Conservation (phyloP, 2,888 invertebrate genomes). For the Campoplex nolae region DNA sequence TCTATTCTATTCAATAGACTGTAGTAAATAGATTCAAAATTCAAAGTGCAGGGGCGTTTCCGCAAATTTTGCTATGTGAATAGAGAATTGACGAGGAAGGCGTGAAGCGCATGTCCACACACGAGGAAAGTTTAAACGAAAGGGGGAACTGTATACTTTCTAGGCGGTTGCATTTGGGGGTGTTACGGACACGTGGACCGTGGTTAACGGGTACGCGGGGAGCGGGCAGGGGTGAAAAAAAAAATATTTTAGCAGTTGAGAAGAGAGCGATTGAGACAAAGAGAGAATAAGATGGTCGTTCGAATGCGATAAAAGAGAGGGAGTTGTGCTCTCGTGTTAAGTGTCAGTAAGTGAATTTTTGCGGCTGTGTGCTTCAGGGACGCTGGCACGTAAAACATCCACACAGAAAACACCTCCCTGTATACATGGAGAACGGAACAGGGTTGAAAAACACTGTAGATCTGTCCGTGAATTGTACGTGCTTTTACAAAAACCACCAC, state of each 20-base stretch:
- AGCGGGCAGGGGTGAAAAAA: slow-evolving; percentile 69
- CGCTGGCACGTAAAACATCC: slow-evolving; percentile 49
- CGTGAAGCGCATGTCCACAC: slow-evolving; percentile 7
- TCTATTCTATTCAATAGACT: background rate
- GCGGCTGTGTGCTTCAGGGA: slow-evolving; percentile 77
- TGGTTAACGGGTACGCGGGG: background rate
- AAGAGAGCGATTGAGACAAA: slow-evolving; percentile 47
- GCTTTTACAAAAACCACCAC: background rate
- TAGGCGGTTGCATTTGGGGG: background rate
- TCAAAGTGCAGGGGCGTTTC: slow-evolving; percentile 3
- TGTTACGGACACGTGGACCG: background rate
- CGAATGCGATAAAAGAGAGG: slow-evolving; percentile 53
- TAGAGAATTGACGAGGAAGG: slow-evolving; percentile 36
- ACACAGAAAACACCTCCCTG: background rate
- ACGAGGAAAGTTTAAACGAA: background rate
- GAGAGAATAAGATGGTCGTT: slow-evolving; percentile 14
- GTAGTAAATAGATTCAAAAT: background rate
- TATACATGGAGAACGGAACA: background rate
- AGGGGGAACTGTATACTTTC: background rate
- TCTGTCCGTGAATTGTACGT: slow-evolving; percentile 34
- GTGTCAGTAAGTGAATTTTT: slow-evolving; percentile 82
- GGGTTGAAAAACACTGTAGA: slow-evolving; percentile 54
- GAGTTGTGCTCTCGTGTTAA: slow-evolving; percentile 75
- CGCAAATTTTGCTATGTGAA: slow-evolving; percentile 1
- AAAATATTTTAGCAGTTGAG: slow-evolving; percentile 61